phyloP scores from a whole-genome alignment of 35 echinoderm and acorn worm species.

The Eucidaris tribuloides region DNA sequence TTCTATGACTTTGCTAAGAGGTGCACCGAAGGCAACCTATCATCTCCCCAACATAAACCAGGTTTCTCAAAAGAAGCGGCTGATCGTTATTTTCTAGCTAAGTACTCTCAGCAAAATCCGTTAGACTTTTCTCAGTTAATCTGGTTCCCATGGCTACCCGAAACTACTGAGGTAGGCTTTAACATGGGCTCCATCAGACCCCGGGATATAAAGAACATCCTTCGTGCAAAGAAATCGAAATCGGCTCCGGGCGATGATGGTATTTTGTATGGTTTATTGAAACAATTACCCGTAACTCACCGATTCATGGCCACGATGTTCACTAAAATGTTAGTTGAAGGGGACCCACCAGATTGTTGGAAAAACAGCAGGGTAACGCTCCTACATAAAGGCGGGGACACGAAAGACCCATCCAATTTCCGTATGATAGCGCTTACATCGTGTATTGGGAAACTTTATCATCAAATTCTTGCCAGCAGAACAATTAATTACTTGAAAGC shows the following conservation, averaged over 20 bases:
- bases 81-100: not conserved
- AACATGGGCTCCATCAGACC: conserved; percentile 26
- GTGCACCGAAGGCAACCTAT: too few relatives aligned
- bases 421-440: conserved; percentile 28
- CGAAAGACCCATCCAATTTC: not conserved
- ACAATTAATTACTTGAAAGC: not conserved
- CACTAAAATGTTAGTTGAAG: not conserved
- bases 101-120: not conserved
- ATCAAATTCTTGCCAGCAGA: conserved; percentile 43
- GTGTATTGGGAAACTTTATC: conserved; percentile 32
- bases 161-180: not conserved
- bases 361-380: conserved; percentile 10
- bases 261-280: conserved; percentile 36
- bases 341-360: not conserved
- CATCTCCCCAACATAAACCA: too few relatives aligned
- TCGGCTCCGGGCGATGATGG: conserved; percentile 25
- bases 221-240: not conserved
- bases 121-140: not conserved
- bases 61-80: too few relatives aligned
- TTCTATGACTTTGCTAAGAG: too few relatives aligned
- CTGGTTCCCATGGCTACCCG: conserved; percentile 28
- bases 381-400: conserved; percentile 2
- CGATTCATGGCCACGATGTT: conserved; percentile 14
- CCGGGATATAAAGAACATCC: conserved; percentile 19
- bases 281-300: conserved; percentile 27